phyloP scores from a whole-genome alignment of 2,888 invertebrate species.

The Serripes groenlandicus region DNA sequence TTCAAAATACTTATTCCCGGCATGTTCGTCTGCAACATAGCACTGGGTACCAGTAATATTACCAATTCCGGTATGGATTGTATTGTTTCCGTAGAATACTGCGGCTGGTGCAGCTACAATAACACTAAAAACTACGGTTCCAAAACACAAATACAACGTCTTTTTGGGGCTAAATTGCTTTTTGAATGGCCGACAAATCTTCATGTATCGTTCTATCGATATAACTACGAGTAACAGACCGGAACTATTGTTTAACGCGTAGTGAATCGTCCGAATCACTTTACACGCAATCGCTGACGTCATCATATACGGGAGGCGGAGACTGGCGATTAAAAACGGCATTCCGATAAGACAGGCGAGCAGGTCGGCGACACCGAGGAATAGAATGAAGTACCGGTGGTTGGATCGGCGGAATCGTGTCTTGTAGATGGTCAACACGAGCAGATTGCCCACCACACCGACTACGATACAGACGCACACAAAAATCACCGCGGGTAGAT shows the following conservation, averaged over 20 bases:
- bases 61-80: constrained; percentile 49
- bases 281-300: constrained; percentile 63
- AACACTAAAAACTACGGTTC: constrained; percentile 45
- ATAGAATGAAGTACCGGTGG: constrained; percentile 68
- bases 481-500: constrained; percentile 64
- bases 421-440: constrained; percentile 67
- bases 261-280: constrained; percentile 51
- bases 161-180: constrained; percentile 58
- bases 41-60: constrained; percentile 62
- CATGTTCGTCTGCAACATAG: constrained; percentile 40
- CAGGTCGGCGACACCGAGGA: constrained; percentile 67
- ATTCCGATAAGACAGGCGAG: constrained; percentile 62
- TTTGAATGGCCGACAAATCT: constrained; percentile 69
- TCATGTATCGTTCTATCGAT: constrained; percentile 64
- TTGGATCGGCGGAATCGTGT: constrained; percentile 58
- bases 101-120: constrained; percentile 48
- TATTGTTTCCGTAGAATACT: constrained; percentile 43
- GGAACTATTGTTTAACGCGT: constrained; percentile 67
- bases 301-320: constrained; percentile 69
- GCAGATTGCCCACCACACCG: constrained; percentile 61
- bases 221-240: constrained; percentile 67
- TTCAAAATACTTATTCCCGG: constrained; percentile 32
- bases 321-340: constrained; percentile 68
- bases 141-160: constrained; percentile 46
- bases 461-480: constrained; percentile 51